Base-by-base conservation (phyloP, 2,888 invertebrate genomes). In the Luperina nickerlii region DNA sequence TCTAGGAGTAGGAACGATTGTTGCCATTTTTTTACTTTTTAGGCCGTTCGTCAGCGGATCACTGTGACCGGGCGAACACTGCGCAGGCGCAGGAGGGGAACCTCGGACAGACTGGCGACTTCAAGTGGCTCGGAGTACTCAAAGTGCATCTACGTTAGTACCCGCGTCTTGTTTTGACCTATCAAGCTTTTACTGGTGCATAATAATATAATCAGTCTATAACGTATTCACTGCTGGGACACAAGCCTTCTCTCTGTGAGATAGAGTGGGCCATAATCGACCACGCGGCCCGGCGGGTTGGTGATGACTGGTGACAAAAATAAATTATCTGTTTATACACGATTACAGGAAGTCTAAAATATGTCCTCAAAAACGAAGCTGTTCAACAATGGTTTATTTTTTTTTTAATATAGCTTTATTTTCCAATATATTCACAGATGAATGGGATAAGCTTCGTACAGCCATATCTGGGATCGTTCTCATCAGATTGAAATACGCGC, bases 401-500 rank as follows among this genome's bases (percentile, higher is more conserved):
- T 32, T 32, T 32, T 32, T 32, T 7, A 27, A 11, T 32, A 45
- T 9, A 27, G 2, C 24, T 0, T 48, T 15, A 0, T 42, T n/a
- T 24, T 38, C 7, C 38, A 38, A 27, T 45, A 9, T 8, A 15
- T 68, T 68, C 15, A 38, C 81, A 81, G 81, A 32, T 45, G 69
- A 82, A 13, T 84, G 83, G 0, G 74, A 78, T 0, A 63, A 51
- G 0, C 38, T 89, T 7, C 89, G 88, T 74, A 84, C 94, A 60
- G 95, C 93, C 0, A n/a, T 93, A 3, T 92, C 96, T 0, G 95
- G 95, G 0, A 79, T 95, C 0, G 90, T 95, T n/a, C 84, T 95
- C 45, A 89, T 96, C 7, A 94, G 92, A 62, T 72, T 78, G 0
- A 89, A 84, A 5, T 92, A 90, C 32, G 81, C 82, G n/a, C 57